Evolutionary conservation across 2,888 invertebrate genomes (phyloP).

Genomic region (Autographa gamma): DNA sequence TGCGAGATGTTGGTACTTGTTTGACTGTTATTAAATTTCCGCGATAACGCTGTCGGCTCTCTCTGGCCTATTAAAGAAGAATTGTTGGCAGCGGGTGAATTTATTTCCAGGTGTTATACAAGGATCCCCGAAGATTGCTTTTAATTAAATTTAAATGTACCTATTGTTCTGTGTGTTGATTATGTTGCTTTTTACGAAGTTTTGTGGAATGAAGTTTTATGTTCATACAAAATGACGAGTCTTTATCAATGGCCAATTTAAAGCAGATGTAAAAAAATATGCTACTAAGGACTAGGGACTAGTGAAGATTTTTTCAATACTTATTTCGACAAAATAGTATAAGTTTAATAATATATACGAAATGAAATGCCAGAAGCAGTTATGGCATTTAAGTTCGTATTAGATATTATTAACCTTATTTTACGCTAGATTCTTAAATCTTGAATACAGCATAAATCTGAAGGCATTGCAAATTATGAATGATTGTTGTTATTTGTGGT

Average conservation of each 20-base stretch:
- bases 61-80: conserved; percentile 76
- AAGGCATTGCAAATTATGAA: conserved; percentile 3
- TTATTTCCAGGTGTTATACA: conserved; percentile 71
- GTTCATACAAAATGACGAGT: too few species aligned
- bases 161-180: conserved; percentile 51
- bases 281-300: too few species aligned
- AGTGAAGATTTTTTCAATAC: too few species aligned
- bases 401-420: not conserved
- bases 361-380: too few species aligned
- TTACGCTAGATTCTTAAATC: not conserved
- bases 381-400: too few species aligned
- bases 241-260: too few species aligned
- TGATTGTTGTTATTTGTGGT: conserved; percentile 7
- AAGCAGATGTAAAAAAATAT: too few species aligned
- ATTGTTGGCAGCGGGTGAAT: conserved; percentile 73
- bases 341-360: too few species aligned
- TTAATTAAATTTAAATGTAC: conserved; percentile 74
- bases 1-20: conserved; percentile 65
- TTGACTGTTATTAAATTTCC: conserved; percentile 79
- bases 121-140: conserved; percentile 68
- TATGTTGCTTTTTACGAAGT: conserved; percentile 44
- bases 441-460: not conserved
- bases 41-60: conserved; percentile 72
- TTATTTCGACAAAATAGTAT: too few species aligned
- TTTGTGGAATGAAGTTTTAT: conserved; percentile 38